phyloP scores from a whole-genome alignment of 2,113 vertebrate genomes.

The Alligator mississippiensis region DNA sequence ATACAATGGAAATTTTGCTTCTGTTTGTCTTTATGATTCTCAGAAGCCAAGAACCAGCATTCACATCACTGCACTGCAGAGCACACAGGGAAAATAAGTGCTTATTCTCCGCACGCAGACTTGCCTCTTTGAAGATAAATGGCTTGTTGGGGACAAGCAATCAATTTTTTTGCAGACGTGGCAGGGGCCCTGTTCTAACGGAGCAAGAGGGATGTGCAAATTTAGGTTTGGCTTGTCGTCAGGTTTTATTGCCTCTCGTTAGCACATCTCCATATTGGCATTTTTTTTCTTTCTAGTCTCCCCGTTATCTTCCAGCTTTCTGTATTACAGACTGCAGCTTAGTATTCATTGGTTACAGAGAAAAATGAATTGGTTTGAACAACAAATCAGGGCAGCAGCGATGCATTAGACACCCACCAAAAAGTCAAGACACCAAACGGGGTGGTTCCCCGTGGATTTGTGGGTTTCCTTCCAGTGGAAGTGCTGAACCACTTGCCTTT shows the following conservation, averaged over 20 bases:
- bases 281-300: neutral
- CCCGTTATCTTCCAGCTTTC: neutral
- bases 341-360: neutral
- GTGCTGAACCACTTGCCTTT: neutral
- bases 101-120: neutral
- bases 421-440: no score
- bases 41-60: neutral
- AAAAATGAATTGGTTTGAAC: neutral
- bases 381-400: neutral
- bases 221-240: neutral
- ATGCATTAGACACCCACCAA: no score
- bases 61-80: neutral
- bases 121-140: neutral
- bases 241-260: neutral
- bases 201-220: neutral
- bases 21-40: neutral
- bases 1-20: fast-evolving
- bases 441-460: neutral
- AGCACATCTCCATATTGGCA: neutral
- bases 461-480: neutral
- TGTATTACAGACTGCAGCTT: neutral
- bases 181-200: neutral
- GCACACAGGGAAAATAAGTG: neutral
- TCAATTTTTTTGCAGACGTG: neutral
- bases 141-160: neutral